phyloP scores from a whole-genome alignment of 2,888 invertebrate species.

The Yponomeuta cagnagella region DNA sequence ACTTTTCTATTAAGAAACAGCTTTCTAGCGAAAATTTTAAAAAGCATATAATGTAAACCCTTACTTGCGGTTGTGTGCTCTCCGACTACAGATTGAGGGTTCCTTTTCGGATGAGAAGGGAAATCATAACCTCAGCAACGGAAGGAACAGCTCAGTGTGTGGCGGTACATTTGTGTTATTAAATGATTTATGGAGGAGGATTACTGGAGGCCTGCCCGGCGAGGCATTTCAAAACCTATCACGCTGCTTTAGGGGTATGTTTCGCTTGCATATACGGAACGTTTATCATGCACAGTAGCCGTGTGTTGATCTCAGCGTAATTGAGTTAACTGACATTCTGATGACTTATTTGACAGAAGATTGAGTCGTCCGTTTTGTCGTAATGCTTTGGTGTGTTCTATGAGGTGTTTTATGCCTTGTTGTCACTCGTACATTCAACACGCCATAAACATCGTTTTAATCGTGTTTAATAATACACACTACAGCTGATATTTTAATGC shows the following conservation, averaged over 20 bases:
- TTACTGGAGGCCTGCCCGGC: constrained; percentile 44
- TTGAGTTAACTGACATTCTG: constrained; percentile 73
- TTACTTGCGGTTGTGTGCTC: not conserved
- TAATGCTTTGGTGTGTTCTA: constrained; percentile 2
- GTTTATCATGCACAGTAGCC: constrained; percentile 70
- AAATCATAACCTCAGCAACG: constrained; percentile 40
- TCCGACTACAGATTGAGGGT: not conserved
- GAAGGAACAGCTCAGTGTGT: constrained; percentile 72
- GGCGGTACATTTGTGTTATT: constrained; percentile 74
- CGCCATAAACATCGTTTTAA: not conserved
- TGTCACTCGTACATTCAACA: not conserved
- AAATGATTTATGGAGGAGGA: constrained; percentile 74
- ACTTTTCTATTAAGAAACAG: constrained; percentile 4
- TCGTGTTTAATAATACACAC: not conserved
- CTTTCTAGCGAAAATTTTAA: constrained; percentile 2
- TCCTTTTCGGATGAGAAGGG: not conserved
- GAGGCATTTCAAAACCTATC: constrained; percentile 47
- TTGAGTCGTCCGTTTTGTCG: constrained; percentile 55
- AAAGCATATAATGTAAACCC: constrained; percentile 7
- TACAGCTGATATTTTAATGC: not conserved
- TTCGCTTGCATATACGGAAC: constrained; percentile 30
- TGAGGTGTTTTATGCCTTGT: constrained; percentile 9
- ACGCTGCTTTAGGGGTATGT: constrained; percentile 37
- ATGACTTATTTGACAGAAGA: constrained; percentile 71
- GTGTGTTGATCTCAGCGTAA: constrained; percentile 72